Evolutionary conservation across 2,113 vertebrate genomes (phyloP).

Genomic region (Vicugna pacos): DNA sequence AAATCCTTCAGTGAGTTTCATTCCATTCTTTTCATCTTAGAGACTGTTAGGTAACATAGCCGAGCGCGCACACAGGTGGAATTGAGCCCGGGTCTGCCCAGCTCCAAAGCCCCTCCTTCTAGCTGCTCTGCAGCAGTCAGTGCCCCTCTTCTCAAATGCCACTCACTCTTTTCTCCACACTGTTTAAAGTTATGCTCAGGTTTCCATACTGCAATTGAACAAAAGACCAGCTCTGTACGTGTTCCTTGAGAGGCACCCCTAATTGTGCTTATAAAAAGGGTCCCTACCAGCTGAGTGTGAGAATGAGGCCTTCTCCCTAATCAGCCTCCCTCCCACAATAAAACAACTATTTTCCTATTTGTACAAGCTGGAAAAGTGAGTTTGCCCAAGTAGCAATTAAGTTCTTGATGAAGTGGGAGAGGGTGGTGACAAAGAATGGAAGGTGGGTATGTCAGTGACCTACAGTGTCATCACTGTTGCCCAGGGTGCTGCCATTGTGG

Average conservation of each 20-base stretch:
- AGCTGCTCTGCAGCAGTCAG: not conserved
- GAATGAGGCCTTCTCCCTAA: not conserved
- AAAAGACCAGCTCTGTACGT: not conserved
- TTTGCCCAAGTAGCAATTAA: not conserved
- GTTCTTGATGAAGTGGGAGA: not conserved
- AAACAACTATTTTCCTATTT: not conserved
- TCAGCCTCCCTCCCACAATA: not conserved
- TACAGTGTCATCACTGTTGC: not conserved
- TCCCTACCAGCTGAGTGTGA: not conserved
- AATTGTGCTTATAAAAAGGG: not conserved
- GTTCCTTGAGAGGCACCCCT: not conserved
- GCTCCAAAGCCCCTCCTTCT: not conserved
- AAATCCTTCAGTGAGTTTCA: not conserved
- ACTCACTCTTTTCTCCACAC: not conserved
- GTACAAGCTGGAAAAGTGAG: not conserved
- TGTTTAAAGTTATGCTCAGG: not conserved
- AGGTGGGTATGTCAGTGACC: not conserved
- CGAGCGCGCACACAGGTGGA: not conserved
- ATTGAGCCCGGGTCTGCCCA: not conserved
- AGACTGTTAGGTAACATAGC: not conserved
- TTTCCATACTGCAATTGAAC: not conserved
- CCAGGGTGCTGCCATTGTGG: not conserved
- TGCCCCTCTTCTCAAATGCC: not conserved
- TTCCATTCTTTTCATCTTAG: constrained; percentile 18
- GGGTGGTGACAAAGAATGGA: not conserved